phyloP scores from a whole-genome alignment of 1,140 invertebrate genomes.

The Formica selysi region DNA sequence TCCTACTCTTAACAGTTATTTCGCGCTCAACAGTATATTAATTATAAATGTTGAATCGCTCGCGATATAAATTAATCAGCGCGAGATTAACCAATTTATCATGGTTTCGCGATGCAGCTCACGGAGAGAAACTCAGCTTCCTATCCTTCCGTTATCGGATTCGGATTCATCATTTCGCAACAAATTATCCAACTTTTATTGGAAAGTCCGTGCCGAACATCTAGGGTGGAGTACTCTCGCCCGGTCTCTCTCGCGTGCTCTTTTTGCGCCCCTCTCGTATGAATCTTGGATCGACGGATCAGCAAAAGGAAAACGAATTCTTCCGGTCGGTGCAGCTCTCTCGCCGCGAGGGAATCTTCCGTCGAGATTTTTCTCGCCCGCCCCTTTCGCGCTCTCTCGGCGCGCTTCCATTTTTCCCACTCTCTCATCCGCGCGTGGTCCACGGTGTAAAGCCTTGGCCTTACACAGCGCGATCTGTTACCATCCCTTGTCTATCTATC shows the following conservation, averaged over 20 bases:
- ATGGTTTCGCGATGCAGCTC: not conserved
- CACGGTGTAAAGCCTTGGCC: not conserved
- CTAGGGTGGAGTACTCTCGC: conserved; percentile 20
- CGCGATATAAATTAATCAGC: conserved; percentile 1
- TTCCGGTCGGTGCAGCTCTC: conserved; percentile 42
- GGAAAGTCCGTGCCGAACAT: conserved; percentile 44
- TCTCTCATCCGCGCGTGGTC: conserved; percentile 28
- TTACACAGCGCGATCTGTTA: not conserved
- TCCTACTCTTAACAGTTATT: not conserved
- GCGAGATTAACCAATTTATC: conserved; percentile 27
- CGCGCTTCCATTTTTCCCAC: conserved; percentile 52
- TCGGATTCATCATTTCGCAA: conserved; percentile 36
- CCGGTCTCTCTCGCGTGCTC: not conserved
- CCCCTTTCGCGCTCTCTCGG: conserved; percentile 44
- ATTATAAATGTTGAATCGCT: not conserved
- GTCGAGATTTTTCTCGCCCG: conserved; percentile 43
- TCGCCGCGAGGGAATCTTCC: conserved; percentile 21
- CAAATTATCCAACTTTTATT: conserved; percentile 54
- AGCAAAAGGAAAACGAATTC: conserved; percentile 61
- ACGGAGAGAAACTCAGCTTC: conserved; percentile 6
- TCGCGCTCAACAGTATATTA: not conserved
- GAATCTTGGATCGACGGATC: conserved; percentile 22
- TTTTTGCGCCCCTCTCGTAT: not conserved
- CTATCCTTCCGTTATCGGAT: not conserved
- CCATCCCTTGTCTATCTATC: conserved; percentile 48